phyloP scores from a whole-genome alignment of 23 tunicate genomes.

The Aplidium turbinatum region DNA sequence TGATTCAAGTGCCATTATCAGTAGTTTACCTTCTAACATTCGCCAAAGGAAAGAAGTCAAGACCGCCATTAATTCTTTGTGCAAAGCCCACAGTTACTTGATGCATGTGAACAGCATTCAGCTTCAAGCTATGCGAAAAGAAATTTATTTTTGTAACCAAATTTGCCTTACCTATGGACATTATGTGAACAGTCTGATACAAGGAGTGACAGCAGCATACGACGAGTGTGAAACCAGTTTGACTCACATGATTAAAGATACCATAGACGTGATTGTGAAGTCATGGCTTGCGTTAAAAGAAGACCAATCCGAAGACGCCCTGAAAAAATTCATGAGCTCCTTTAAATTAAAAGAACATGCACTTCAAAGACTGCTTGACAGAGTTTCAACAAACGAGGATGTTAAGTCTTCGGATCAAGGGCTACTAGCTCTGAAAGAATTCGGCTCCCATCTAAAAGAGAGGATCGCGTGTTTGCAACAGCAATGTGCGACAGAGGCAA shows the following conservation, averaged over 20 bases:
- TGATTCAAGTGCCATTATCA: conserved; percentile 27
- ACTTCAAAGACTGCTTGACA: conserved; percentile 6
- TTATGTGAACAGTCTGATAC: conserved; percentile 40
- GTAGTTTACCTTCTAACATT: conserved; percentile 26
- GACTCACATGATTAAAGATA: conserved; percentile 21
- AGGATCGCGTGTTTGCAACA: conserved; percentile 5
- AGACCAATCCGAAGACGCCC: conserved; percentile 39
- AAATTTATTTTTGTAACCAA: conserved; percentile 17
- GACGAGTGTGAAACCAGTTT: conserved; percentile 44
- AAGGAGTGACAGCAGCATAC: conserved; percentile 37
- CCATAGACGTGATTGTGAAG: conserved; percentile 41
- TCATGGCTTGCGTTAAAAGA: conserved; percentile 56
- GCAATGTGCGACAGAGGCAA: conserved; percentile 10
- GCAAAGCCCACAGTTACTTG: conserved; percentile 68
- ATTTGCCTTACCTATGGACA: conserved; percentile 20
- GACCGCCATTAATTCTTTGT: conserved; percentile 21
- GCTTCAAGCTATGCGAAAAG: conserved; percentile 31
- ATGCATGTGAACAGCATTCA: conserved; percentile 37
- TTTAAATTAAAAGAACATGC: conserved; percentile 37
- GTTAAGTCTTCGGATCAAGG: conserved; percentile 2
- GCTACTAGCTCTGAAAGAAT: not conserved
- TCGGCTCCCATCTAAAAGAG: conserved; percentile 15
- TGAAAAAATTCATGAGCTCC: conserved; percentile 28
- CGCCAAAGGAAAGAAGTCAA: conserved; percentile 30
- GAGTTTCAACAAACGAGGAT: conserved; percentile 1